Base-by-base conservation (phyloP, 2,113 vertebrate species). In the Amphiprion ocellaris region DNA sequence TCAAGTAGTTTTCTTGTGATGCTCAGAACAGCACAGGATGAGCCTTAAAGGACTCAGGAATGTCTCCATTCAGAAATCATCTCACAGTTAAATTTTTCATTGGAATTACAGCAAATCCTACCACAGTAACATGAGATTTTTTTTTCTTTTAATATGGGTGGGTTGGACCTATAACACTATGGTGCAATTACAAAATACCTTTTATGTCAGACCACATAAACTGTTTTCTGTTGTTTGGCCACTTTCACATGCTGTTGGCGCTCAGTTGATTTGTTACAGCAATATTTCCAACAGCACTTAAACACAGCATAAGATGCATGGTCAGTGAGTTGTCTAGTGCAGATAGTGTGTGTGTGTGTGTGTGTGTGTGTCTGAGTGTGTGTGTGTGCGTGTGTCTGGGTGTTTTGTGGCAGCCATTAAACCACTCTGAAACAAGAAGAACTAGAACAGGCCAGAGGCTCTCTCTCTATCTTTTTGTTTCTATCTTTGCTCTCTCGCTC, bases 401-500 rank as follows among this genome's bases (percentile, higher is more conserved):
- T 82, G 52, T 74, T 81, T 77, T 52, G 61, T 28, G 8, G 77
- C 53, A 75, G 63, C 84, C 81, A 89, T 90, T 87, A 89, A 81
- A 80, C 75, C 72, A 73, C 83, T 87, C 61, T 30, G 50, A 89
- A 87, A 90, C 84, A 85, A 86, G 72, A 74, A 70, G 83, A 81
- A 83, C 30, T 56, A 74, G 85, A 85, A 88, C 74, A 87, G 75
- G 79, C 90, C 87, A 82, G 69, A 79, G 86, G 87, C 84, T 65
- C 23, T 79, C 33, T 80, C 28, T 79, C 33, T 26, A 7, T 74
- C 73, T 73, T 9, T 78, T 50, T 69, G 52, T 82, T 30, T 80
- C 44, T 67, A 2, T 77, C 56, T 84, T 21, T 49, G 23, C 49
- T 87, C 21, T 62, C 49, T 58, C 28, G 41, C 19, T 61, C 14